Base-by-base conservation (phyloP, 2,888 invertebrate genomes). In the Falcaria lacertinaria region DNA sequence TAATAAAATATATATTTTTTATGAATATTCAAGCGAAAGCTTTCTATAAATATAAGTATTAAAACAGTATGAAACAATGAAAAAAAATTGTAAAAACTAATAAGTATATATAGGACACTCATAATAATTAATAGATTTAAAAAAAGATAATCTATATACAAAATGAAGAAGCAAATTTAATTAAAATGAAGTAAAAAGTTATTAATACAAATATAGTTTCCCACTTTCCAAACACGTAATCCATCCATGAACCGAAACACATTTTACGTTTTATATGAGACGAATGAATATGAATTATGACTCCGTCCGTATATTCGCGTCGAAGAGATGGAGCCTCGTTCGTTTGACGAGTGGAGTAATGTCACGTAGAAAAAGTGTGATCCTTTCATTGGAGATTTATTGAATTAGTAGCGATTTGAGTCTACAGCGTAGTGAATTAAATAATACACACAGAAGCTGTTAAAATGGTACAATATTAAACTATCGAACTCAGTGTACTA, bases 191-290 rank as follows among this genome's bases (percentile, higher is more conserved):
- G 5, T 22, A 22, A 22, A 22, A 19, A 8, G 19, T 36, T 36
- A 19, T 36, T 16, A 13, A 19, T n/a, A 36, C 19, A 36, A 36
- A 35, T n/a, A n/a, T n/a, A n/a, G n/a, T n/a, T n/a, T 33, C 15
- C 34, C 33, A 33, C 57, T 55, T 59, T 58, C 52, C 52, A 28
- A 28, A 28, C 19, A 6, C 19, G 19, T 19, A 19, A 6, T 11
- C 28, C 11, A 28, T 3, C 11, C 28, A 11, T 28, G 50, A 60
- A 54, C 52, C 52, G 51, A 57, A 62, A 62, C 59, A 69, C 69
- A 65, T 74, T 77, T 78, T 69, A 78, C 76, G 76, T 78, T 80
- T 77, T 74, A 75, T 76, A 72, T 75, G 79, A 79, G 72, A 66
- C 61, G 68, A 65, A 77, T 76, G 72, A 75, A 79, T 76, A 74